Evolutionary conservation across 2,888 invertebrate species (phyloP).

Genomic region (Linnaemya vulpina): DNA sequence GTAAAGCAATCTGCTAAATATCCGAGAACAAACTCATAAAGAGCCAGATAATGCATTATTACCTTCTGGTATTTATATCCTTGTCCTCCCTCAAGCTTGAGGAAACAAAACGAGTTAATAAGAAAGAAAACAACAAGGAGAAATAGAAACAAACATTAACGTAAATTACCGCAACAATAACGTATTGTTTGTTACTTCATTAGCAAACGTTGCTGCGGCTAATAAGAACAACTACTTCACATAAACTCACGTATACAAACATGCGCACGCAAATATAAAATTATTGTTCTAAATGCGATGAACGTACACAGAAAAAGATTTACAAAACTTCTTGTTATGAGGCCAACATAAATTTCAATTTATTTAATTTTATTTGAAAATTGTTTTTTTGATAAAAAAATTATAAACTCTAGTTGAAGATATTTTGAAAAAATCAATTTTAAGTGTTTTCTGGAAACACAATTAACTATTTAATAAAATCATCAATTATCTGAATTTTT

Average conservation of each 20-base stretch:
- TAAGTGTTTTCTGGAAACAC: too few relatives aligned
- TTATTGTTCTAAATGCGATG: conserved; percentile 1
- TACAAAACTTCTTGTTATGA: too few relatives aligned
- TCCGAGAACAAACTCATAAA: conserved; percentile 26
- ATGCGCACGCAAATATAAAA: not conserved
- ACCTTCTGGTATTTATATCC: conserved; percentile 20
- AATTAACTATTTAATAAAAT: too few relatives aligned
- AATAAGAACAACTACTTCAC: conserved; percentile 49
- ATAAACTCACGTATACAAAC: conserved; percentile 5
- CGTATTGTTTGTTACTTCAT: conserved; percentile 42
- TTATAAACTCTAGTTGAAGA: too few relatives aligned
- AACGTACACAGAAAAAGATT: not conserved
- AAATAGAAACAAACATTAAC: conserved; percentile 56
- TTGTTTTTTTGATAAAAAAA: too few relatives aligned
- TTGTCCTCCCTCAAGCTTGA: conserved; percentile 11
- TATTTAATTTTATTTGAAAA: too few relatives aligned
- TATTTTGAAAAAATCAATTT: too few relatives aligned
- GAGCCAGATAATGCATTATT: conserved; percentile 48
- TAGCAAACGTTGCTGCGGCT: conserved; percentile 52
- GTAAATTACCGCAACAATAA: conserved; percentile 55
- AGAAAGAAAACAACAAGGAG: conserved; percentile 24
- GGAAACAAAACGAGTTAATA: conserved; percentile 7
- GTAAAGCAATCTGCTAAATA: conserved; percentile 2
- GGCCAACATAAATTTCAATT: too few relatives aligned
- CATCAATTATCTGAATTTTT: too few relatives aligned